These are phyloP conservation scores for Aphelinus atriplicis DNA, from an alignment of 1,140 invertebrate genomes.

Conservation along the genomic window DNA sequence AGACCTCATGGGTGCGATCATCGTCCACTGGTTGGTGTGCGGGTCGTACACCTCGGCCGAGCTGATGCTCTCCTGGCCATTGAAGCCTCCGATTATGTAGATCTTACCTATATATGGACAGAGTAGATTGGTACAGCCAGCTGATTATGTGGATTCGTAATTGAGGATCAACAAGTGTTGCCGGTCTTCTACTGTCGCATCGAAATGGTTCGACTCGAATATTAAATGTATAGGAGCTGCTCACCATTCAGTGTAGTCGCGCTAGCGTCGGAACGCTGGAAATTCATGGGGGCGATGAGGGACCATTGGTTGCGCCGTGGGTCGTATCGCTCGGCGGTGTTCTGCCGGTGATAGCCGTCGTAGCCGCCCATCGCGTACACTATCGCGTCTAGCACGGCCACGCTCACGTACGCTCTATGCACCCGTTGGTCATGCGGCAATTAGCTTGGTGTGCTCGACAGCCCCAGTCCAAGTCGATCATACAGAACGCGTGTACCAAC, in stretches of 20 bases:
- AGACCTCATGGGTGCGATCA: slow-evolving; percentile 74
- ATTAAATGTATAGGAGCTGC: too few species aligned
- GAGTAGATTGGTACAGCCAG: too few species aligned
- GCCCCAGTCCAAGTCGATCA: too few species aligned
- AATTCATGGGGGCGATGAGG: slow-evolving; percentile 72
- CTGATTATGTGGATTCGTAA: too few species aligned
- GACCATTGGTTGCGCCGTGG: slow-evolving; percentile 74
- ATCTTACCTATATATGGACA: slow-evolving; percentile 71
- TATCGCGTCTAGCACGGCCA: slow-evolving; percentile 71
- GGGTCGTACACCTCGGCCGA: slow-evolving; percentile 89
- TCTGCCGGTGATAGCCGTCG: slow-evolving; percentile 78
- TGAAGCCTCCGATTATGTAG: slow-evolving; percentile 88
- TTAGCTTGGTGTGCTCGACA: too few species aligned
- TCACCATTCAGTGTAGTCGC: slow-evolving; percentile 69
- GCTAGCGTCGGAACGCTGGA: slow-evolving; percentile 76
- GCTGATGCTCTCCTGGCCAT: slow-evolving; percentile 87
- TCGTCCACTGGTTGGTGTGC: slow-evolving; percentile 84
- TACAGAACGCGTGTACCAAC: slow-evolving; percentile 43
- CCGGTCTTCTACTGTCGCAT: too few species aligned
- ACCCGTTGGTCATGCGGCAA: background rate
- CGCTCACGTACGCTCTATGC: slow-evolving; percentile 73
- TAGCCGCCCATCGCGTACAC: slow-evolving; percentile 83
- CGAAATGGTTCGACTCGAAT: too few species aligned
- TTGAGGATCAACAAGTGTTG: too few species aligned
- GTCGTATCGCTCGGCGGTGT: slow-evolving; percentile 81